phyloP scores from a whole-genome alignment of 1,140 invertebrate species.

The Vanessa atalanta region DNA sequence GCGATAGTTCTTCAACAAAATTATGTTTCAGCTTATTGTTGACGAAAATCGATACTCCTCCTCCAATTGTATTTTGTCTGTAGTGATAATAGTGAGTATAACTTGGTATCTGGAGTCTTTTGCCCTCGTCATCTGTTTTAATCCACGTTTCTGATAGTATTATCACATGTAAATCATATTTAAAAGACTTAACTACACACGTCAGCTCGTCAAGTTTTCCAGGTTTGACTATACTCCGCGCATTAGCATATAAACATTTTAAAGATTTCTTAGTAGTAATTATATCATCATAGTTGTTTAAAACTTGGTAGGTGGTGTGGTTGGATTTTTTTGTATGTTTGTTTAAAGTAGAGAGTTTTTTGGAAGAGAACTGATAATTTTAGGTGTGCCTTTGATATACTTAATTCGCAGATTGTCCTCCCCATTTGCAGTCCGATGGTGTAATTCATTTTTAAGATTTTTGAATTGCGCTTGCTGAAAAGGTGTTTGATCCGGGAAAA shows the following conservation, averaged over 20 bases:
- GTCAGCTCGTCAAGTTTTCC: slow-evolving; percentile 24
- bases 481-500: slow-evolving; percentile 21
- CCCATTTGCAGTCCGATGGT: slow-evolving; percentile 11
- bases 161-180: slow-evolving; percentile 19
- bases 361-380: slow-evolving; percentile 19
- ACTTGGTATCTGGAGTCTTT: slow-evolving; percentile 16
- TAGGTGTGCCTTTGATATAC: slow-evolving; percentile 25
- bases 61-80: slow-evolving; percentile 20
- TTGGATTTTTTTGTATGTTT: slow-evolving; percentile 6
- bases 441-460: slow-evolving; percentile 19
- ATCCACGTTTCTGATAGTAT: slow-evolving; percentile 31
- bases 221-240: slow-evolving; percentile 23
- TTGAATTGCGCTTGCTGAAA: slow-evolving; percentile 23
- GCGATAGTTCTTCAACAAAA: background rate
- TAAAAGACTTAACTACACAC: slow-evolving; percentile 17
- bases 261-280: slow-evolving; percentile 17
- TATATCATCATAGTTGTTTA: slow-evolving; percentile 18
- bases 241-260: slow-evolving; percentile 26
- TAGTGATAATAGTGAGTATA: slow-evolving; percentile 23
- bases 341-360: slow-evolving; percentile 17
- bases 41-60: slow-evolving; percentile 25
- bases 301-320: slow-evolving; percentile 9
- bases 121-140: slow-evolving; percentile 15
- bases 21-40: slow-evolving; percentile 19
- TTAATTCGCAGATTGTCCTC: slow-evolving; percentile 22